These are phyloP conservation scores for Scopus umbretta DNA, from an alignment of 2,113 vertebrate species.

Conservation along the genomic window DNA sequence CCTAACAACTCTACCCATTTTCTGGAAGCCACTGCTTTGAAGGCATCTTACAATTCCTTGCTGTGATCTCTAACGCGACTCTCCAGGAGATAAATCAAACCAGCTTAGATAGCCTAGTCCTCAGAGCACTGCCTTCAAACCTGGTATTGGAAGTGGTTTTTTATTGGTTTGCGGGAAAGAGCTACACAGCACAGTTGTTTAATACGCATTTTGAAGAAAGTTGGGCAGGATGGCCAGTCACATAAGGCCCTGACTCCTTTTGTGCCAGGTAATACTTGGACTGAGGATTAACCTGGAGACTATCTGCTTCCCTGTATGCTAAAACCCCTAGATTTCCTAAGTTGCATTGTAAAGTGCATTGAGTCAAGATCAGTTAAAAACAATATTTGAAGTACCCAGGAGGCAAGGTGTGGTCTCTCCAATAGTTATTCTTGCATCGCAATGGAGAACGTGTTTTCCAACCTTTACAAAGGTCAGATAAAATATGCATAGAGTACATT, in stretches of 20 bases:
- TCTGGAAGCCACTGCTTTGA: not conserved
- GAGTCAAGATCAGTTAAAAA: not conserved
- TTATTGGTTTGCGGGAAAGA: not conserved
- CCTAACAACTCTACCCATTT: not conserved
- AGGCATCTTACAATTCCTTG: not conserved
- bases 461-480: constrained; percentile 43
- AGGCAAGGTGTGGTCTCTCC: not conserved
- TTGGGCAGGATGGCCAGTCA: not conserved
- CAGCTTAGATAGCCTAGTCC: not conserved
- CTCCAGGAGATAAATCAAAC: not conserved
- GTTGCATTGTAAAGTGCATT: not conserved
- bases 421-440: not conserved
- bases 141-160: not conserved
- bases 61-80: not conserved
- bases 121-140: not conserved
- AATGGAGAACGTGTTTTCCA: not conserved
- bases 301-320: not conserved
- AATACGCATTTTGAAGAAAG: not conserved
- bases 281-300: not conserved
- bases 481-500: constrained; percentile 37
- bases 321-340: not conserved
- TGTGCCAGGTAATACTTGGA: not conserved
- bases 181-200: not conserved
- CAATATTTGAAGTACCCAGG: not conserved
- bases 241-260: not conserved